Base-by-base conservation (phyloP, 1,140 invertebrate species). In the Scaptomyza montana region DNA sequence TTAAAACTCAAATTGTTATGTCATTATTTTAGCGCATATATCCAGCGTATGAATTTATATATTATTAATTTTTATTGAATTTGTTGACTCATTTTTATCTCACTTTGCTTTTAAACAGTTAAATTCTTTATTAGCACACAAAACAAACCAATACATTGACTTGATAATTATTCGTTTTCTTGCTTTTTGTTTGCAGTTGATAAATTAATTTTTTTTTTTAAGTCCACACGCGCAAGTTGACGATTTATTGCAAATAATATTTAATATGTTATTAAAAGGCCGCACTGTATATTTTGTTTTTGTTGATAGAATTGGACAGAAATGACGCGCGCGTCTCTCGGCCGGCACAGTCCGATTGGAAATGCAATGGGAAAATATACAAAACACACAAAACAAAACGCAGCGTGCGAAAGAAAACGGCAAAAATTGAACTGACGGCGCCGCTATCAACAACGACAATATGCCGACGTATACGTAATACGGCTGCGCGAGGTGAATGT, bases 281-380 rank as follows among this genome's bases (percentile, higher is more conserved):
- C 19, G 36, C 33, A 49, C 36, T 10, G 36, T 51, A 21, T n/a
- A 33, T 64, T n/a, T 55, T 13, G 13, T 33, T 47, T 5, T 33
- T 69, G 45, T 60, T 70, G 51, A 36, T 66, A 43, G 25, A 68
- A 60, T 46, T 62, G 50, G 36, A 53, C 53, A 50, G 53, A 45
- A 70, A 43, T 71, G 47, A 67, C 78, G 82, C 72, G 77, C 82
- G 74, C 62, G 60, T 76, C 45, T 45, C 36, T 70, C 64, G 64
- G 49, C 60, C 57, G 79, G 60, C 47, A 43, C 46, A 56, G 77
- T 80, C 54, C 67, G 80, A 89, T 84, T 84, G 77, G 77, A 89
- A 84, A 80, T 89, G 84, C 84, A 89, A 84, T 82, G 89, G 85
- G 4, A 33, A 33, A 74, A 82, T 84, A 77, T 79, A 87, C 8